These are phyloP conservation scores for Furnarius figulus DNA, from an alignment of 2,113 vertebrate genomes.

Conservation along the genomic window DNA sequence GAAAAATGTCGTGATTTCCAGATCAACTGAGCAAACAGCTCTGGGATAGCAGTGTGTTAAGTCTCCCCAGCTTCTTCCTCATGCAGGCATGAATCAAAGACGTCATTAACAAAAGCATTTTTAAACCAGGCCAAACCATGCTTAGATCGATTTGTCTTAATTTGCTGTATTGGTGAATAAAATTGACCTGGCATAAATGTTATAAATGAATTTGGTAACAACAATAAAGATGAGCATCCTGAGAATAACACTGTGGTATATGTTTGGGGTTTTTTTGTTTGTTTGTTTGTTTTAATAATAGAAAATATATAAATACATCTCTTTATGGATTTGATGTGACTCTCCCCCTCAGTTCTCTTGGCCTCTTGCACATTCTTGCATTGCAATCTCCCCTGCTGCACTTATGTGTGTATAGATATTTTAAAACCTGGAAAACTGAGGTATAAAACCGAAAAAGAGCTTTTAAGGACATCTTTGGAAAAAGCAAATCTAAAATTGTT, in stretches of 20 bases:
- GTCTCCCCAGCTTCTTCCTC: background rate
- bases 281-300: background rate
- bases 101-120: background rate
- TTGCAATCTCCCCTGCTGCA: background rate
- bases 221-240: background rate
- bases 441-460: background rate
- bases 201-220: background rate
- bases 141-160: background rate
- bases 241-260: background rate
- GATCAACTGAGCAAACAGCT: background rate
- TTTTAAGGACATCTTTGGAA: background rate
- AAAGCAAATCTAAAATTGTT: background rate
- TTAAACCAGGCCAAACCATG: background rate
- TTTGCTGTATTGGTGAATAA: background rate
- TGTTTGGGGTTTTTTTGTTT: too few species aligned
- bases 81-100: rapidly evolving
- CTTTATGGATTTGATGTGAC: background rate
- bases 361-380: rapidly evolving
- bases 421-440: background rate
- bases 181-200: background rate
- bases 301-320: background rate
- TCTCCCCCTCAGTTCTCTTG: background rate
- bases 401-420: background rate
- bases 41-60: background rate
- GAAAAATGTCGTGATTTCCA: background rate